A percentile compares a stretch with the other conserved stretches of the same genome.
Evolutionary conservation across 2,888 invertebrate species (phyloP).

Genomic region (Helicoverpa assulta): DNA sequence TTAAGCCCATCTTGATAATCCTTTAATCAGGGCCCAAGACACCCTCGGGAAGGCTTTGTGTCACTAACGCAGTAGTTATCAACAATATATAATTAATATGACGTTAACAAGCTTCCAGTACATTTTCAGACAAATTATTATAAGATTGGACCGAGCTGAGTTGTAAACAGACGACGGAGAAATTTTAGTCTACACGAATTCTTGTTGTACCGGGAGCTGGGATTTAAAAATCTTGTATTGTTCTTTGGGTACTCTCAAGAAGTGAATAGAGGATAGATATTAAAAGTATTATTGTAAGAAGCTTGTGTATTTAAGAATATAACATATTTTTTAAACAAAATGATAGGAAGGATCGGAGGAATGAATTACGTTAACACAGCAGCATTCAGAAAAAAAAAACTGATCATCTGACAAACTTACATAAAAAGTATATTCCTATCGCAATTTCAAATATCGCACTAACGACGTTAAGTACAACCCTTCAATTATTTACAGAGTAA

Average conservation of each 20-base stretch:
- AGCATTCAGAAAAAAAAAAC: too few relatives aligned
- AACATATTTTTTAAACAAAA: too few relatives aligned
- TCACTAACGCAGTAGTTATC: slow-evolving; percentile 14
- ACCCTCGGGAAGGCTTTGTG: slow-evolving; percentile 8
- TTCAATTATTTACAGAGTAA: too few relatives aligned
- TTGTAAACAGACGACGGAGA: slow-evolving; percentile 53
- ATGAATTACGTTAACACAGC: too few relatives aligned
- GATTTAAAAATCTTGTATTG: slow-evolving; percentile 24
- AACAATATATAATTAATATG: slow-evolving; percentile 40
- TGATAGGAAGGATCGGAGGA: too few relatives aligned
- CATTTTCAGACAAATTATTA: slow-evolving; percentile 53
- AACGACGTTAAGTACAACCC: too few relatives aligned
- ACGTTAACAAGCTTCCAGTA: slow-evolving; percentile 21
- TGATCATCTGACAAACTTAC: too few relatives aligned
- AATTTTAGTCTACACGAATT: slow-evolving; percentile 50
- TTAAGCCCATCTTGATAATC: slow-evolving; percentile 26
- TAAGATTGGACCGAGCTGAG: slow-evolving; percentile 47
- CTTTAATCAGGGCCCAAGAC: slow-evolving; percentile 21
- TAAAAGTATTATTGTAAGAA: too few relatives aligned
- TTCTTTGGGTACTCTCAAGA: background rate
- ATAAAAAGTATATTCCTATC: too few relatives aligned
- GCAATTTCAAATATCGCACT: too few relatives aligned
- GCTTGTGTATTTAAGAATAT: too few relatives aligned
- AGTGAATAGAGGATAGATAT: background rate
- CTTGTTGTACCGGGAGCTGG: slow-evolving; percentile 37